These are phyloP conservation scores for Coboldia fuscipes DNA, from an alignment of 1,140 invertebrate genomes.

Conservation along the genomic window DNA sequence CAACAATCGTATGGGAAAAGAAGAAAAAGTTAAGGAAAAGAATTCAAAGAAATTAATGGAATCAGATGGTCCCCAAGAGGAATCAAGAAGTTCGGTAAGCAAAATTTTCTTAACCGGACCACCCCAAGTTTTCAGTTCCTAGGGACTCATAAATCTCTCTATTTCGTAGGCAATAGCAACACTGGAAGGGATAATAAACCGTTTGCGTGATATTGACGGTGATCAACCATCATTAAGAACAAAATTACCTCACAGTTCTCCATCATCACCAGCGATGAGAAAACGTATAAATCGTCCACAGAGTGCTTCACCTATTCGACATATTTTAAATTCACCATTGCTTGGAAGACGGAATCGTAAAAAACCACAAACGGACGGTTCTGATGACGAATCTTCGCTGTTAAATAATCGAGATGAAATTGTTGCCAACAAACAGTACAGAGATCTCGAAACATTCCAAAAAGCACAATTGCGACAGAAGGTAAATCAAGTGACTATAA, in stretches of 20 bases:
- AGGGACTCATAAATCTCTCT: not conserved
- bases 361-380: slow-evolving; percentile 56
- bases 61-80: too few species aligned
- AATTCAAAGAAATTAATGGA: too few species aligned
- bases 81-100: slow-evolving; percentile 9
- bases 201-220: slow-evolving; percentile 26
- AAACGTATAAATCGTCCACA: slow-evolving; percentile 51
- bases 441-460: slow-evolving; percentile 83
- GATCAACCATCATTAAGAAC: slow-evolving; percentile 27
- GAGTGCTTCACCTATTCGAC: slow-evolving; percentile 56
- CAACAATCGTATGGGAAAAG: too few species aligned
- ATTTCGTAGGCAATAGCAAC: slow-evolving; percentile 23
- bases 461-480: slow-evolving; percentile 86
- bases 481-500: slow-evolving; percentile 34
- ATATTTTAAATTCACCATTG: slow-evolving; percentile 61
- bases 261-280: slow-evolving; percentile 43
- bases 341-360: slow-evolving; percentile 50
- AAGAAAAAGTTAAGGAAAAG: too few species aligned
- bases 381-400: slow-evolving; percentile 57
- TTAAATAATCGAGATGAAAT: slow-evolving; percentile 28
- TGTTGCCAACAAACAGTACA: slow-evolving; percentile 43
- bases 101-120: slow-evolving; percentile 18
- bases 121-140: slow-evolving; percentile 19
- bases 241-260: slow-evolving; percentile 43
- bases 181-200: slow-evolving; percentile 28